Evolutionary conservation across 1,140 invertebrate genomes (phyloP), one percentile per base, ranked within the genome.

Genomic region (Zaprionus vittiger): DNA sequence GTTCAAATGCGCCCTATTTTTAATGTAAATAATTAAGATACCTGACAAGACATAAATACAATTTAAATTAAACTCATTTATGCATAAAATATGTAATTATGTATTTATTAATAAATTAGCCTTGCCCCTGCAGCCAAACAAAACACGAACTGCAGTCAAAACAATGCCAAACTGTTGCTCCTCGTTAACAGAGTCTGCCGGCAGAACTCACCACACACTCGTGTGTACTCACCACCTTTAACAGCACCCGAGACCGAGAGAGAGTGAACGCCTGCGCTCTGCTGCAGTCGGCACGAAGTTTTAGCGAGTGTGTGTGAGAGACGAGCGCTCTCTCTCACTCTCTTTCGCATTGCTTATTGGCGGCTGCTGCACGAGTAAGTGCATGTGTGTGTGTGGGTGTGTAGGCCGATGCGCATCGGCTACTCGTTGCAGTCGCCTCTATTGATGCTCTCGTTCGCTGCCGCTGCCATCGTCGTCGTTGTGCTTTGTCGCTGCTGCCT

Each of bases 121-220:
- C 31, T 22, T 11, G 38, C 20, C 26, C 11, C 63, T 4, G 49
- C 5, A 26, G n/a, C 9, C 31, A 3, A 34, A 34, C 4, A 20
- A 17, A 5, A 5, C 15, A 44, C 28, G 38, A 67, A 4, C 20
- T 24, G 20, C 3, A 52, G 37, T 20, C 37, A 63, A 57, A 69
- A 56, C 5, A 75, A 34, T 59, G 56, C 78, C 84, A 89, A 89
- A 89, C 84, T 89, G 84, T 89, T 89, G 84, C 84, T 79, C 77
- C 80, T 73, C 11, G 78, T 89, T 57, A 70, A 38, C 71, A 75
- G 59, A 20, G 49, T 34, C 3, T 17, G 41, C 14, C 17, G 49
- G 2, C 20, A 37, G 34, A 62, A 64, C 68, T 59, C 70, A 81
- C 65, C 70, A 74, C 59, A 56, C 54, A 55, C 28, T 9, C 17